Evolutionary conservation across 1,140 invertebrate species (phyloP), one percentile per base, ranked within the genome.

Genomic region (Drosophila mojavensis): DNA sequence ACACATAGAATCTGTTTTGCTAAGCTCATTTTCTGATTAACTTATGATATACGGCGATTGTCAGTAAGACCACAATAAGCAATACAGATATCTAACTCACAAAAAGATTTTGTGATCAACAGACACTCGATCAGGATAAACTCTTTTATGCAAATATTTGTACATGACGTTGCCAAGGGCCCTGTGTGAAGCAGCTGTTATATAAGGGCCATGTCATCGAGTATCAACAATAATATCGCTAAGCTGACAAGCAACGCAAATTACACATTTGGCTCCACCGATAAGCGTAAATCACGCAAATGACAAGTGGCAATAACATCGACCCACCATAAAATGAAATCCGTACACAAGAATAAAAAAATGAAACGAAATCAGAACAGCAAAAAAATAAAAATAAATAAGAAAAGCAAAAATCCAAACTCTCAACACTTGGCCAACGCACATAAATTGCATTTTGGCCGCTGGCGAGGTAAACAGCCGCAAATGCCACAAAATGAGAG

Each of bases 361-460:
- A 30, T 5, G 28, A 48, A 24, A 24, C 20, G 51, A 41, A 60
- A 59, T 47, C n/a, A 15, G 43, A 77, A 54, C 15, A 43, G 36
- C 20, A 81, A 79, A 68, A 33, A 33, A 33, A 17, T 17, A 17
- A 17, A 17, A 17, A 17, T 17, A 41, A 60, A 59, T 17, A 4
- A 15, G 15, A 77, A 50, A 63, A 61, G 24, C 5, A 59, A 62
- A 61, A 61, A 62, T 30, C 54, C 11, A 26, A 72, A 68, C 65
- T 55, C 68, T 82, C 72, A 83, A 48, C 56, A 50, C 55, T 55
- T 67, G 50, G 30, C 55, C n/a, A 67, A 61, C n/a, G 65, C 76
- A 84, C 83, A 86, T 89, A 86, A 86, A 86, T 86, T 86, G 83
- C 84, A 89, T 83, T 86, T 88, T 86, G 66, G 83, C 83, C 84